These are phyloP conservation scores for Panzeria rudis DNA, from an alignment of 2,888 invertebrate species.

Conservation along the genomic window DNA sequence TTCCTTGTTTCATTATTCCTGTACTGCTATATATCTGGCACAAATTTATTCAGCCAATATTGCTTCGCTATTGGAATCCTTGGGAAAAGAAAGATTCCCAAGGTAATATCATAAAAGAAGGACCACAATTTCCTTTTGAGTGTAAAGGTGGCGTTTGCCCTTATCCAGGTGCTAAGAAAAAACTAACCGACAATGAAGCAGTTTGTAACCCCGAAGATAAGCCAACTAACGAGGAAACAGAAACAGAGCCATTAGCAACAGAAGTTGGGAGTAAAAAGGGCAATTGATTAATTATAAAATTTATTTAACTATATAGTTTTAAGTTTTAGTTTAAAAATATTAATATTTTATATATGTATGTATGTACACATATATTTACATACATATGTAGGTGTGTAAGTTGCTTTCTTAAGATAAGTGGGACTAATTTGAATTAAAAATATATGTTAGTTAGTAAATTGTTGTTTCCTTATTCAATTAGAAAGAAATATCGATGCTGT, in stretches of 20 bases:
- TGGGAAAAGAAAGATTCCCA: constrained; percentile 88
- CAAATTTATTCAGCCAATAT: constrained; percentile 91
- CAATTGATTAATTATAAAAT: constrained; percentile 10
- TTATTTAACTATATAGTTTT: not conserved
- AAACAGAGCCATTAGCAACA: not conserved
- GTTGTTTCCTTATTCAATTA: not conserved
- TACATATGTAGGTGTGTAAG: not conserved
- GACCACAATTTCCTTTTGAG: constrained; percentile 86
- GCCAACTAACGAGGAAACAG: not conserved
- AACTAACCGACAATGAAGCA: constrained; percentile 15
- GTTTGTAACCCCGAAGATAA: not conserved
- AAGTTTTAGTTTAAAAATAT: not conserved
- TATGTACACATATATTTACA: not conserved
- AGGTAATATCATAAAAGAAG: constrained; percentile 84
- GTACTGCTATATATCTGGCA: constrained; percentile 92
- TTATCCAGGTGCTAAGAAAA: constrained; percentile 77
- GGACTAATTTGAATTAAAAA: not conserved
- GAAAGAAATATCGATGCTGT: too few relatives aligned
- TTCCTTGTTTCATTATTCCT: constrained; percentile 94
- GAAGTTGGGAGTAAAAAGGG: constrained; percentile 63
- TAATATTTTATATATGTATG: not conserved
- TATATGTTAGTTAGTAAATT: too few relatives aligned
- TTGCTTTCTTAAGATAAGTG: not conserved
- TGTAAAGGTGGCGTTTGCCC: constrained; percentile 86
- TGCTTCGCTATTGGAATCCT: constrained; percentile 92